A percentile compares a stretch with the other conserved stretches of the same genome.
phyloP scores from a whole-genome alignment of 64 coral and sea anemone species.

The Dendrophyllia cribrosa region DNA sequence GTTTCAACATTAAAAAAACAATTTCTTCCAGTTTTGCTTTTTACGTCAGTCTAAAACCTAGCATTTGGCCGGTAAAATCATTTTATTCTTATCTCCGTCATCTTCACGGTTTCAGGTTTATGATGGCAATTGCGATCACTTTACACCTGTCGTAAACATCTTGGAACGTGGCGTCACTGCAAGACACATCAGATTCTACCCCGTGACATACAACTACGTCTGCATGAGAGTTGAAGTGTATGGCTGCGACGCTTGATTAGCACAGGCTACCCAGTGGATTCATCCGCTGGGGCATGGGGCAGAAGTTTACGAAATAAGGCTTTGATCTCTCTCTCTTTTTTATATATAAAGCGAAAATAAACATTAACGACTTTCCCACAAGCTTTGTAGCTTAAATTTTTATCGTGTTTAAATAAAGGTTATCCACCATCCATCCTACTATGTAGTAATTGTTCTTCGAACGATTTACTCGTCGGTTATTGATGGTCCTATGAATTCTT shows the following conservation, averaged over 20 bases:
- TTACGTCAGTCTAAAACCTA: background rate
- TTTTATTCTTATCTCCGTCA: background rate
- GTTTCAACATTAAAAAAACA: no score
- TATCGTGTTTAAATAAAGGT: no score
- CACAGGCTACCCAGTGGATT: background rate
- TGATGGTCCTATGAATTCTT: no score
- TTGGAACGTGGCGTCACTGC: slow-evolving; percentile 39
- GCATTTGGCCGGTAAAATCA: no score
- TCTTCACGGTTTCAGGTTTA: slow-evolving; percentile 32
- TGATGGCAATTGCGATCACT: slow-evolving; percentile 71
- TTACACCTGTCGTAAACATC: slow-evolving; percentile 68
- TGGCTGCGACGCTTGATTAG: slow-evolving; percentile 38
- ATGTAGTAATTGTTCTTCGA: no score
- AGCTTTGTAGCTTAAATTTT: no score
- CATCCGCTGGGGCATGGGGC: background rate
- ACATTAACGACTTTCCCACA: no score
- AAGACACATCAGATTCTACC: slow-evolving; percentile 68
- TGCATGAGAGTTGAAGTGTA: slow-evolving; percentile 76
- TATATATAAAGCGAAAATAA: background rate
- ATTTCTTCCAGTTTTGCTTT: no score
- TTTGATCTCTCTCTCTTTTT: no score
- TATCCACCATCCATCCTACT: no score
- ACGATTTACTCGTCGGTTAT: no score
- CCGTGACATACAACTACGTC: slow-evolving; percentile 23
- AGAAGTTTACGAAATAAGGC: no score